Evolutionary conservation across 2,888 invertebrate species (phyloP).

Genomic region (Ecliptopera silaceata): DNA sequence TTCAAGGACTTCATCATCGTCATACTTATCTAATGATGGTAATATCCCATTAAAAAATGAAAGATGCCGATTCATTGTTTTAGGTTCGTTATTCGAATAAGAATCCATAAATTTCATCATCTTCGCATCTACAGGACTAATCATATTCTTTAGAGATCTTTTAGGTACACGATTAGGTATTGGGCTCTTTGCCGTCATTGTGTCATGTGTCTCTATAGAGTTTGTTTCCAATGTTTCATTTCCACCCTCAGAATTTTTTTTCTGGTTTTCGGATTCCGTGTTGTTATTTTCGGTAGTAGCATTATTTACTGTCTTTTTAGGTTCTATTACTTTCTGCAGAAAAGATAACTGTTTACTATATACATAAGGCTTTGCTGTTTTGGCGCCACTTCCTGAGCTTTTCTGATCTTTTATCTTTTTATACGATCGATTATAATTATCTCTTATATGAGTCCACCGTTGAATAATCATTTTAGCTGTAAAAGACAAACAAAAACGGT

Average conservation of each 20-base stretch:
- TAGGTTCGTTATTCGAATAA: not conserved
- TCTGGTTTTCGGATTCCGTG: not conserved
- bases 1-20: slow-evolving; percentile 42
- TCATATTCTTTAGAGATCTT: not conserved
- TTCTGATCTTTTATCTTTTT: slow-evolving; percentile 39
- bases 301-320: slow-evolving; percentile 4
- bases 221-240: not conserved
- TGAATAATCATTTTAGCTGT: slow-evolving; percentile 34
- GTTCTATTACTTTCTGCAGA: slow-evolving; percentile 36
- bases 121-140: not conserved
- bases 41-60: slow-evolving; percentile 30
- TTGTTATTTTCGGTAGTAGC: not conserved
- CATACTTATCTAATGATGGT: slow-evolving; percentile 36
- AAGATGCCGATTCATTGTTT: not conserved
- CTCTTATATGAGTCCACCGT: slow-evolving; percentile 41
- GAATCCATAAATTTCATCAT: not conserved
- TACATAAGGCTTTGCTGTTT: slow-evolving; percentile 38
- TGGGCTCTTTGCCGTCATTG: not conserved
- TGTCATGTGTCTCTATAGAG: not conserved
- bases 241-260: too few relatives aligned
- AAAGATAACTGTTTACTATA: slow-evolving; percentile 38
- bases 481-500: slow-evolving; percentile 16
- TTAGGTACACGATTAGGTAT: not conserved
- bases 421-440: slow-evolving; percentile 41
- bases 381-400: slow-evolving; percentile 33